Evolutionary conservation across 2,797 vertebrate genomes (phyloP).

Genomic region (Chaunax sp.): DNA sequence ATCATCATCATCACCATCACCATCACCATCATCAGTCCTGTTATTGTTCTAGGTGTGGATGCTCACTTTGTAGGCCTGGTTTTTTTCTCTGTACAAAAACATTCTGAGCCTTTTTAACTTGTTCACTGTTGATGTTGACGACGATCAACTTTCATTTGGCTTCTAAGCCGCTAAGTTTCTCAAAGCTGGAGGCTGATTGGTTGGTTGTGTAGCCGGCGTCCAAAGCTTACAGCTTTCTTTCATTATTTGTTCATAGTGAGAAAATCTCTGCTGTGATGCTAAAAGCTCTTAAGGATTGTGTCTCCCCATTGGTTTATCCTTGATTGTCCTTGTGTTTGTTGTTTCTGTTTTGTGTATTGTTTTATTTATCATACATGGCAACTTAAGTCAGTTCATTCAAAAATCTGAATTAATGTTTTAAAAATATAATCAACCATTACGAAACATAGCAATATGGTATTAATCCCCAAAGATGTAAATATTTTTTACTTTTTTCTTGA

Average conservation of each 20-base stretch:
- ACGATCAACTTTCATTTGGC: constrained; percentile 21
- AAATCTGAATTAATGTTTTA: too few species aligned
- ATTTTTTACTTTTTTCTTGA: too few species aligned
- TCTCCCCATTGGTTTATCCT: constrained; percentile 37
- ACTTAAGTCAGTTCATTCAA: too few species aligned
- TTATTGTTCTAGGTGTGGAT: constrained; percentile 35
- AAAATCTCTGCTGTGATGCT: constrained; percentile 59
- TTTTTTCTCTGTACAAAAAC: constrained; percentile 29
- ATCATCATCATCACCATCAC: too few species aligned
- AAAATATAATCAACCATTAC: too few species aligned
- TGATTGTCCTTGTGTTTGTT: constrained; percentile 44
- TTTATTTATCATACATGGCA: too few species aligned
- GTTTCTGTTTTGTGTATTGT: background rate
- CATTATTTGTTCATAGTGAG: constrained; percentile 59
- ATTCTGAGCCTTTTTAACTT: constrained; percentile 24
- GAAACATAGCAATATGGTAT: too few species aligned
- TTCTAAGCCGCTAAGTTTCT: constrained; percentile 38
- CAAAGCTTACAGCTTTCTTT: constrained; percentile 68
- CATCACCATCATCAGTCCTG: constrained; percentile 23
- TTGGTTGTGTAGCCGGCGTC: constrained; percentile 55
- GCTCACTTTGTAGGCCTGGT: constrained; percentile 40
- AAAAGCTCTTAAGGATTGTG: constrained; percentile 51
- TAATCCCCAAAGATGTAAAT: too few species aligned
- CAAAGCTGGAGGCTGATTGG: constrained; percentile 66
- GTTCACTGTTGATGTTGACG: constrained; percentile 11